phyloP scores from a whole-genome alignment of 1,140 invertebrate genomes.

The Drosophila teissieri region DNA sequence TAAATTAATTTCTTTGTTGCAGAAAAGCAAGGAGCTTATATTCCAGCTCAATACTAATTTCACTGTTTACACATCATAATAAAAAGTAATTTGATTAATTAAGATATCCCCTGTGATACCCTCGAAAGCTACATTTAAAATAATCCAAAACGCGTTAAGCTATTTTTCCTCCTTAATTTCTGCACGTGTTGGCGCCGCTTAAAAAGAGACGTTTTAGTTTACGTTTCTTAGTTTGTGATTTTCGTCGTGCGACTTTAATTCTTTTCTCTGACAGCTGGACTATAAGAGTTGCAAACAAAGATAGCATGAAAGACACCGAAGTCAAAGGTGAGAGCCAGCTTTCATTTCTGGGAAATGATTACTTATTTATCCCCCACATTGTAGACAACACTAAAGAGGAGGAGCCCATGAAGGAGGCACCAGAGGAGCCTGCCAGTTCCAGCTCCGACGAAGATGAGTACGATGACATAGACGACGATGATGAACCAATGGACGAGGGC shows the following conservation, averaged over 20 bases:
- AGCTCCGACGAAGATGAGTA: slow-evolving; percentile 67
- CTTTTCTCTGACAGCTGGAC: not conserved
- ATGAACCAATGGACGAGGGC: slow-evolving; percentile 55
- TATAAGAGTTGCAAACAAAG: not conserved
- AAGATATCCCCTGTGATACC: not conserved
- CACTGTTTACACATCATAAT: too few relatives aligned
- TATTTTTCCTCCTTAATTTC: slow-evolving; percentile 9
- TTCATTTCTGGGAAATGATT: not conserved
- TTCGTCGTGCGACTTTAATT: too few relatives aligned
- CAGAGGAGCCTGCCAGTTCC: not conserved
- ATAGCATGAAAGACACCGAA: slow-evolving; percentile 51
- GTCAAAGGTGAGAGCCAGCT: slow-evolving; percentile 20
- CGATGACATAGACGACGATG: slow-evolving; percentile 61
- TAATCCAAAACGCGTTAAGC: slow-evolving; percentile 6
- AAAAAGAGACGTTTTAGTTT: slow-evolving; percentile 7
- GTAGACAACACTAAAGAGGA: slow-evolving; percentile 10
- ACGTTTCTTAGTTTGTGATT: not conserved
- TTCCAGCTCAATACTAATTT: too few relatives aligned
- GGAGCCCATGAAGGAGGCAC: slow-evolving; percentile 6
- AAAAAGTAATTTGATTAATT: too few relatives aligned
- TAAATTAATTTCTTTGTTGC: too few relatives aligned
- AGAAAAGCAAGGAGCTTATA: too few relatives aligned
- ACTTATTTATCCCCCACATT: not conserved
- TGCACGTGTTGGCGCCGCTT: slow-evolving; percentile 32
- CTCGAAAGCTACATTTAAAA: not conserved